A percentile compares a stretch with the other conserved stretches of the same genome.
These are phyloP conservation scores for Girardia tigrina DNA, from an alignment of 2,888 invertebrate species.

Conservation along the genomic window DNA sequence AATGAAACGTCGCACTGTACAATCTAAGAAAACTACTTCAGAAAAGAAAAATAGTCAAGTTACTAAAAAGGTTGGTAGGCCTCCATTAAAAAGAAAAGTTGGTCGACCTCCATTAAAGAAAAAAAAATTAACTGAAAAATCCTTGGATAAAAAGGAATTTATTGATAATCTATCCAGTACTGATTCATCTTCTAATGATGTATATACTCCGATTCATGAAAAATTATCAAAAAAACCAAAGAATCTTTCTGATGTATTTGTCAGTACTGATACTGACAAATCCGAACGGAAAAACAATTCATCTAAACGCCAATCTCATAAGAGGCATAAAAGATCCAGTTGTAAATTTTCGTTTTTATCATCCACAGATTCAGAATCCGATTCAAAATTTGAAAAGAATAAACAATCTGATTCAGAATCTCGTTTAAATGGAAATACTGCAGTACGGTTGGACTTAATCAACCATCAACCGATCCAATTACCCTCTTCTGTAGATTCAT, in stretches of 20 bases:
- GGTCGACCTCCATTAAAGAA: not conserved
- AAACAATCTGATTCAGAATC: not conserved
- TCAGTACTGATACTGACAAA: not conserved
- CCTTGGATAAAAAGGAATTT: not conserved
- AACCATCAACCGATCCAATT: conserved; percentile 5
- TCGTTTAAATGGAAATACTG: not conserved
- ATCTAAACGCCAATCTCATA: not conserved
- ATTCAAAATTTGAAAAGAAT: not conserved
- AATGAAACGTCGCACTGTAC: not conserved
- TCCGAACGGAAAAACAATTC: not conserved
- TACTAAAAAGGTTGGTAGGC: not conserved
- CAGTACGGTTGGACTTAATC: not conserved
- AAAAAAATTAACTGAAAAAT: not conserved
- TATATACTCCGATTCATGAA: not conserved
- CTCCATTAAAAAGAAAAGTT: conserved; percentile 5
- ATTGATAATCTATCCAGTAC: conserved; percentile 5
- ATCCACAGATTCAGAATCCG: not conserved
- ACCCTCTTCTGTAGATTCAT: not conserved
- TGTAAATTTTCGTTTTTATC: not conserved
- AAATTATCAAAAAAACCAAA: not conserved
- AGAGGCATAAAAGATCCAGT: not conserved
- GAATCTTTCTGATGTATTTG: not conserved
- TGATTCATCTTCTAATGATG: not conserved
- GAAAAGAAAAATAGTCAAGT: not conserved
- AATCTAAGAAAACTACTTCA: not conserved